Evolutionary conservation across 2,113 vertebrate species (phyloP).

Genomic region (Apteryx owenii): DNA sequence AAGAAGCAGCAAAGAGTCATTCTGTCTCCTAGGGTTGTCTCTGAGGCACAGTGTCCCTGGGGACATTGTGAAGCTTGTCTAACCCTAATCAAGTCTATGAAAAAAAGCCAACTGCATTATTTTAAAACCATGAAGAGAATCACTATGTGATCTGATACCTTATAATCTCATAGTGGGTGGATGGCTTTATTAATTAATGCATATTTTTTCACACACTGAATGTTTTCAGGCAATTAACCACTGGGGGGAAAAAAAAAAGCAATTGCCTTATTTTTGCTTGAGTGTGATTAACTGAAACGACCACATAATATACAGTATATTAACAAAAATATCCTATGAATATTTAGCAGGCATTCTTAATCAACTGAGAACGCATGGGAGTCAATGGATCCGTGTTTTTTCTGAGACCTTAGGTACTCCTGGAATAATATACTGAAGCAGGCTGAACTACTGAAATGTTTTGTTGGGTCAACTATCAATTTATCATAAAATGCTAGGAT

Average conservation of each 20-base stretch:
- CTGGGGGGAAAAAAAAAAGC: background rate
- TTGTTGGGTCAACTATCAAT: conserved; percentile 39
- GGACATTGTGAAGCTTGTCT: background rate
- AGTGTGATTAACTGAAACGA: conserved; percentile 42
- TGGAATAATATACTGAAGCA: conserved; percentile 32
- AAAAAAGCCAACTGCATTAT: background rate
- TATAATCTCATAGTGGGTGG: background rate
- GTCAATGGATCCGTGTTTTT: conserved; percentile 35
- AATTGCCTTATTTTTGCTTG: conserved; percentile 53
- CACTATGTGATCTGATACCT: background rate
- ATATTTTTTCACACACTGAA: conserved; percentile 32
- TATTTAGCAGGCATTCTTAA: conserved; percentile 50
- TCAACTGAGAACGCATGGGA: conserved; percentile 15
- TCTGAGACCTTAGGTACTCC: conserved; percentile 28
- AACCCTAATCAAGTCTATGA: background rate
- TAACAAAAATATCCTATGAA: conserved; percentile 54
- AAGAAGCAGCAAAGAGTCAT: background rate
- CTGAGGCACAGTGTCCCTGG: background rate
- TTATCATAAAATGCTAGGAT: conserved; percentile 34
- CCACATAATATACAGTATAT: background rate
- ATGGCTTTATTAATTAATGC: conserved; percentile 19
- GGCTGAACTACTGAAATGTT: background rate
- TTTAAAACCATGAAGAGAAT: background rate
- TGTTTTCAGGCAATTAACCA: conserved; percentile 43
- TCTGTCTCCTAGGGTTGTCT: background rate